Base-by-base conservation (phyloP, 1,140 invertebrate genomes). In the Drosophila pruinosa region DNA sequence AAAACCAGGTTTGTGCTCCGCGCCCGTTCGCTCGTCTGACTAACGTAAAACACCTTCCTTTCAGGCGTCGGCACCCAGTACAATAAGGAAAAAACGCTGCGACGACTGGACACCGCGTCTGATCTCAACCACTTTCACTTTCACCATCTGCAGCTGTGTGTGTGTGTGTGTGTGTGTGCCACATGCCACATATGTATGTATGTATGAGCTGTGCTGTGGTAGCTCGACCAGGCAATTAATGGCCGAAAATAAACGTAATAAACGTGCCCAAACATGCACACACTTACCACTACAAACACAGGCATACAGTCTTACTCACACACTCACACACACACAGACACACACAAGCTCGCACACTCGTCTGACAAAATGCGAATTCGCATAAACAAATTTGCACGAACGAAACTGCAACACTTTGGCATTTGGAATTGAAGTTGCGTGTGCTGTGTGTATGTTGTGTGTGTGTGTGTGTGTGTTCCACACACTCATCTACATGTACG, bases 311-410 rank as follows among this genome's bases (percentile, higher is more conserved):
- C 36, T 4, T 14, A 12, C 45, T 12, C 39, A 12, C 22, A 43
- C 39, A n/a, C 4, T 5, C 36, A 34, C 10, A 31, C 34, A 28
- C 15, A 14, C 31, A 10, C 24, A 4, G 8, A 17, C 41, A 38
- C 19, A 38, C 47, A 8, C 26, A 31, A 22, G 71, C 12, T 45
- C 41, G 64, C 38, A 34, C 53, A 22, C 14, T 38, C 14, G 43
- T 28, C 45, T 64, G 41, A 47, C 39, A 78, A 64, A 36, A 75
- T 82, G 70, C 28, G 63, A 78, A 83, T 72, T 78, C 79, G 57
- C 79, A 82, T 76, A 79, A 85, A 85, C 80, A 83, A 79, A 83
- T 85, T 83, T 85, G 62, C 80, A 82, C 78, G 65, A 71, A 67
- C 79, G 71, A 78, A 83, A 52, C 71, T 75, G 75, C 78, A 83